Evolutionary conservation across 2,797 vertebrate genomes (phyloP).

Genomic region (Lycodopsis pacificus): DNA sequence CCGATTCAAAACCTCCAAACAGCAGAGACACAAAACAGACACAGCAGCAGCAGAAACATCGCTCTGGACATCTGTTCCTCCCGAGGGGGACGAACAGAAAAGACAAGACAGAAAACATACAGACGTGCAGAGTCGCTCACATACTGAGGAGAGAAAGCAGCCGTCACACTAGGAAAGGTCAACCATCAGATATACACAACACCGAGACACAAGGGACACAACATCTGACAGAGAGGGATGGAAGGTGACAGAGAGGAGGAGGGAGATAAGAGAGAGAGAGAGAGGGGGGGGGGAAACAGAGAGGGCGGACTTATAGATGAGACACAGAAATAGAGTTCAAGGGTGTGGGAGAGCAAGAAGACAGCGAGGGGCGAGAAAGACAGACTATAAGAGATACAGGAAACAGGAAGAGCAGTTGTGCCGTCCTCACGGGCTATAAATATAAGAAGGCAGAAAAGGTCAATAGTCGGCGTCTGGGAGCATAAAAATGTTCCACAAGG

Average conservation of each 20-base stretch:
- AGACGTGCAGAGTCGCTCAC: conserved; percentile 46
- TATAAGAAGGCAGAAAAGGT: conserved; percentile 79
- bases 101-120: conserved; percentile 68
- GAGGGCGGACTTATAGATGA: conserved; percentile 59
- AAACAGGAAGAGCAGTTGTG: conserved; percentile 64
- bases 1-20: conserved; percentile 12
- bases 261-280: conserved; percentile 24
- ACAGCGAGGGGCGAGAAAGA: conserved; percentile 61
- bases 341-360: conserved; percentile 65
- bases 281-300: conserved; percentile 8
- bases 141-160: conserved; percentile 79
- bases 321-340: conserved; percentile 77
- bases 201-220: conserved; percentile 71
- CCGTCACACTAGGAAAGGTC: conserved; percentile 84
- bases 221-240: conserved; percentile 76
- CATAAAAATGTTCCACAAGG: conserved; percentile 76
- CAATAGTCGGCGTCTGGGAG: conserved; percentile 69
- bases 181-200: conserved; percentile 83
- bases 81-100: background rate
- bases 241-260: conserved; percentile 57
- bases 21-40: conserved; percentile 60
- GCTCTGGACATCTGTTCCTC: conserved; percentile 55
- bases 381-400: conserved; percentile 73
- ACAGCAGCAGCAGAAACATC: conserved; percentile 59
- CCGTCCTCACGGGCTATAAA: conserved; percentile 74